Conservation (phyloP, 2,888 invertebrate genomes). For the Ferdinandea cuprea region DNA sequence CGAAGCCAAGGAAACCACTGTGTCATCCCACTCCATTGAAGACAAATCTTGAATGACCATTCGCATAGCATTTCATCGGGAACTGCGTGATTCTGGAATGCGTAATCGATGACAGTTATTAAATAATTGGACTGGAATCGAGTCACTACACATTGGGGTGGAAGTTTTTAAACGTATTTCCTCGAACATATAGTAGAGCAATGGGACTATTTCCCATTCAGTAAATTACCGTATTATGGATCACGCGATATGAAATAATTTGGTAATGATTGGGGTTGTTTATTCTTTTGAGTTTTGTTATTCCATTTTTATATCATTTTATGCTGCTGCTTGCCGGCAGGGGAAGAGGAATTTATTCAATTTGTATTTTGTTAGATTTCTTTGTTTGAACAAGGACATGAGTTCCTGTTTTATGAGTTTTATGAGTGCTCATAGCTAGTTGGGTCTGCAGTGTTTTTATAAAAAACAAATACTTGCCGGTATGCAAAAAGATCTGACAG, state of each 20-base stretch:
- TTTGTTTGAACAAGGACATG: conserved; percentile 8
- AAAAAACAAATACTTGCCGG: too few species aligned
- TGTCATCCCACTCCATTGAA: conserved; percentile 44
- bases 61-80: conserved; percentile 64
- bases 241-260: conserved; percentile 70
- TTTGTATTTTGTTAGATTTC: conserved; percentile 18
- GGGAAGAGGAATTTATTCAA: conserved; percentile 19
- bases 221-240: conserved; percentile 70
- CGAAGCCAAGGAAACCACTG: conserved; percentile 38
- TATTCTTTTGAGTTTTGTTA: conserved; percentile 50
- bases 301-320: conserved; percentile 28
- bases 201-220: conserved; percentile 54
- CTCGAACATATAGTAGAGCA: conserved; percentile 23
- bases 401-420: too few species aligned
- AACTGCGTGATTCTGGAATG: conserved; percentile 67
- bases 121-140: conserved; percentile 65
- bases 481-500: too few species aligned
- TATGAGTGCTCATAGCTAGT: too few species aligned
- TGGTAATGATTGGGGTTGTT: conserved; percentile 64
- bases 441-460: too few species aligned
- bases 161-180: conserved; percentile 23
- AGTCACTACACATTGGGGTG: conserved; percentile 23
- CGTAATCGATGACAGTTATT: conserved; percentile 75
- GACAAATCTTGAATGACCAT: conserved; percentile 24
- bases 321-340: background rate